A percentile compares a stretch with the other conserved stretches of the same genome.
These are phyloP conservation scores for Balaenoptera acutorostrata DNA, from an alignment of 2,113 vertebrate species.

Conservation along the genomic window DNA sequence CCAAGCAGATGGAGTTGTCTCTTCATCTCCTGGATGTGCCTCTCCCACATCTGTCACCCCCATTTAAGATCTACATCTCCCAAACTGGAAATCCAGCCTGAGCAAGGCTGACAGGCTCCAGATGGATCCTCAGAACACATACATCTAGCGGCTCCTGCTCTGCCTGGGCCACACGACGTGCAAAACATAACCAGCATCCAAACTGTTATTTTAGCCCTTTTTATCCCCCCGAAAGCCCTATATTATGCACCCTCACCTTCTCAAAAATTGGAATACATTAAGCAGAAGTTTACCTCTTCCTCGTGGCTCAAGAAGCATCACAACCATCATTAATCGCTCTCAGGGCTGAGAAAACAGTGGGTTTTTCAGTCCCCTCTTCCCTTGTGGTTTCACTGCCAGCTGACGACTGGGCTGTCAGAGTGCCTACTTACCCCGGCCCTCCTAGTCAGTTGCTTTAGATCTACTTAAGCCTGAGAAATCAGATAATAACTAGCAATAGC, in stretches of 20 bases:
- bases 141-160: background rate
- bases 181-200: background rate
- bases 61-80: conserved; percentile 57
- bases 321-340: background rate
- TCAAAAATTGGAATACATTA: background rate
- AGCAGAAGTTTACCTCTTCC: background rate
- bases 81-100: conserved; percentile 24
- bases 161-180: background rate
- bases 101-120: conserved; percentile 16
- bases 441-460: background rate
- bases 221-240: background rate
- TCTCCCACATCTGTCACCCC: conserved; percentile 49
- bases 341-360: background rate
- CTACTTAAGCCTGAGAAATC: background rate
- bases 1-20: conserved; percentile 30
- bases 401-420: background rate
- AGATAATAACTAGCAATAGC: background rate
- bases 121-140: conserved; percentile 14
- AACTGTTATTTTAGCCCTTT: background rate
- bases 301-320: background rate
- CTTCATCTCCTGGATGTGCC: conserved; percentile 49
- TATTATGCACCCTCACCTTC: background rate
- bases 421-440: background rate
- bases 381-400: background rate
- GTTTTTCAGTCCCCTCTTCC: background rate